Evolutionary conservation across 2,113 vertebrate genomes (phyloP).

Genomic region (Salvelinus namaycush): DNA sequence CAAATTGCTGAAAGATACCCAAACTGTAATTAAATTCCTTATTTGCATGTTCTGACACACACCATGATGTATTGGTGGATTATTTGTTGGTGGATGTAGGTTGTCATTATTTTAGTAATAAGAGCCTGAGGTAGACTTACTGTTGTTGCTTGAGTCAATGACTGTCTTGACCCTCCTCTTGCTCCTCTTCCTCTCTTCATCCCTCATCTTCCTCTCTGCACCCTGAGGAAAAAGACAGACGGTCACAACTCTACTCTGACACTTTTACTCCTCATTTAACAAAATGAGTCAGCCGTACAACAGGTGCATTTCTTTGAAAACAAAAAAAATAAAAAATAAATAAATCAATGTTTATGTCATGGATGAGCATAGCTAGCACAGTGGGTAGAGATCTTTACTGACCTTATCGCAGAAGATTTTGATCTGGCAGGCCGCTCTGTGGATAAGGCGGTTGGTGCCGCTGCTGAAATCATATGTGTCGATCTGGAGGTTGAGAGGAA

Average conservation of each 20-base stretch:
- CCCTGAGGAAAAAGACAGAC: slow-evolving; percentile 73
- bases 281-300: too few species aligned
- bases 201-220: slow-evolving; percentile 97
- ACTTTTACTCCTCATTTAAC: background rate
- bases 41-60: background rate
- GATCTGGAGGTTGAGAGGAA: slow-evolving; percentile 94
- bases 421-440: slow-evolving; percentile 92
- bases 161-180: slow-evolving; percentile 87
- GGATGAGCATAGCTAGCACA: too few species aligned
- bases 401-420: slow-evolving; percentile 99
- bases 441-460: slow-evolving; percentile 82
- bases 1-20: background rate
- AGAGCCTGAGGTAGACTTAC: slow-evolving; percentile 66
- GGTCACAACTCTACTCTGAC: background rate
- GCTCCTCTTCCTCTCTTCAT: slow-evolving; percentile 93
- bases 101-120: background rate
- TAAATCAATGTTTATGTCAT: too few species aligned
- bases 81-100: background rate
- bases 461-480: slow-evolving; percentile 92
- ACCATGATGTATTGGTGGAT: background rate
- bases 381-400: slow-evolving; percentile 3
- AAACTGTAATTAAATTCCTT: background rate
- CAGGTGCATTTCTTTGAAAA: too few species aligned
- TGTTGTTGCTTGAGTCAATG: slow-evolving; percentile 71
- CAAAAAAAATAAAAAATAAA: too few species aligned